Evolutionary conservation across 2,797 vertebrate genomes (phyloP).

Genomic region (Garrulus glandarius): DNA sequence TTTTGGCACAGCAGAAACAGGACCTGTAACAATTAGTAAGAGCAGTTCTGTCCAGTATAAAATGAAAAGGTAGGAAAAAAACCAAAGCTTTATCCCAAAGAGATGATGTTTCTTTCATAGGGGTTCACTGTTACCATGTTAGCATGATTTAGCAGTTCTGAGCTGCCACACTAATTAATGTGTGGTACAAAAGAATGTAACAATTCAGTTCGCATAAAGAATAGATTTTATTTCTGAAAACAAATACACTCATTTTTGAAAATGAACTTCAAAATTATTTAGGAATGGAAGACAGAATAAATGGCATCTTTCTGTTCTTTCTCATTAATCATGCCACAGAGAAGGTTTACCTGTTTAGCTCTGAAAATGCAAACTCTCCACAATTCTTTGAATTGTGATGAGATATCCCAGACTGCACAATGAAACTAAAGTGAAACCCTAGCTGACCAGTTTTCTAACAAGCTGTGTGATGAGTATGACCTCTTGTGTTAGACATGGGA

Average conservation of each 20-base stretch:
- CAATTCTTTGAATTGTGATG: neutral
- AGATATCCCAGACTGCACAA: neutral
- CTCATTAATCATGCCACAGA: neutral
- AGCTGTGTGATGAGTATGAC: conserved; percentile 66
- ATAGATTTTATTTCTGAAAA: neutral
- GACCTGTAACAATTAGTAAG: neutral
- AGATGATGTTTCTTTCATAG: neutral
- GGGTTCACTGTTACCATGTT: neutral
- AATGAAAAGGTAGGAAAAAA: neutral
- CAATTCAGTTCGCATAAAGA: neutral
- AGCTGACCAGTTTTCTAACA: neutral
- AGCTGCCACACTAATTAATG: neutral
- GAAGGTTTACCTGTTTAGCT: neutral
- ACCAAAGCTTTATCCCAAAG: neutral
- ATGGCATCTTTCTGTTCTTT: neutral
- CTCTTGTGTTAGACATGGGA: conserved; percentile 72
- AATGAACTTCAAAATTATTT: neutral
- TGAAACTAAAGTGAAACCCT: neutral
- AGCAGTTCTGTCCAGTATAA: neutral
- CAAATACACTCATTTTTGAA: neutral
- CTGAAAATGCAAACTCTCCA: neutral
- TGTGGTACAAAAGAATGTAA: neutral
- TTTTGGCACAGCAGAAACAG: neutral
- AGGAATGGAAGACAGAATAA: neutral
- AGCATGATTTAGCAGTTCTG: neutral